Base-by-base conservation (phyloP, 2,113 vertebrate species). In the Motacilla tschutschensis region DNA sequence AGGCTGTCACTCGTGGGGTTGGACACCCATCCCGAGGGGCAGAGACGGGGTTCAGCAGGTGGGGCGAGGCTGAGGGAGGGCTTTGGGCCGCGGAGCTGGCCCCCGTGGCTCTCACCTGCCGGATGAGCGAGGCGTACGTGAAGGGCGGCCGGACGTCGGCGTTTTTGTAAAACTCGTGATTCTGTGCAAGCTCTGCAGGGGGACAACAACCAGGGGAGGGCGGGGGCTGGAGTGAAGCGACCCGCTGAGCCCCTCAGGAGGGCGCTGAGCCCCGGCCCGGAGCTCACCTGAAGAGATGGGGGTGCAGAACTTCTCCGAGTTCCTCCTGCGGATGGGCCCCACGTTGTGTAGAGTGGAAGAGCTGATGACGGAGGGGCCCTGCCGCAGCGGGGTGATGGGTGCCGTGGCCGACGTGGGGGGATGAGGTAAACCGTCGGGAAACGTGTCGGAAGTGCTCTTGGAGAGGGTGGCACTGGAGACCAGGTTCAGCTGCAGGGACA, bases 101-200 rank as follows among this genome's bases (percentile, higher is more conserved):
- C 17, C 21, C 55, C 3, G 0, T 0, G 21, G 74, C 5, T 90
- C 98, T 98, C 95, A 99, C 99, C 97, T 99, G 99, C 88, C 99
- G 98, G 97, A 99, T 99, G 92, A 99, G 98, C 54, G 99, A 99
- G 92, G 99, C 99, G 25, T 99, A 99, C 80, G 99, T 99, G 96
- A 99, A 99, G 66, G 99, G 99, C 22, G 99, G 99, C 93, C 99
- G 98, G 92, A 99, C 99, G 8, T 99, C 99, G 6, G 99, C 99
- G 19, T 99, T 99, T 95, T 99, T 99, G 97, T 99, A 99, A 95
- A 99, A 99, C 97, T 99, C 99, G n/a, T 99, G 99, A 95, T 99
- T 99, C 97, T 99, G 99, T 91, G 99, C 99, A 93, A 99, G 98
- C 93, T 99, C 99, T 99, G 97, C n/a, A 28, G 71, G 25, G 21